A percentile compares a stretch with the other conserved stretches of the same genome.
Evolutionary conservation across 2,113 vertebrate species (phyloP).

Genomic region (Nesoenas mayeri): DNA sequence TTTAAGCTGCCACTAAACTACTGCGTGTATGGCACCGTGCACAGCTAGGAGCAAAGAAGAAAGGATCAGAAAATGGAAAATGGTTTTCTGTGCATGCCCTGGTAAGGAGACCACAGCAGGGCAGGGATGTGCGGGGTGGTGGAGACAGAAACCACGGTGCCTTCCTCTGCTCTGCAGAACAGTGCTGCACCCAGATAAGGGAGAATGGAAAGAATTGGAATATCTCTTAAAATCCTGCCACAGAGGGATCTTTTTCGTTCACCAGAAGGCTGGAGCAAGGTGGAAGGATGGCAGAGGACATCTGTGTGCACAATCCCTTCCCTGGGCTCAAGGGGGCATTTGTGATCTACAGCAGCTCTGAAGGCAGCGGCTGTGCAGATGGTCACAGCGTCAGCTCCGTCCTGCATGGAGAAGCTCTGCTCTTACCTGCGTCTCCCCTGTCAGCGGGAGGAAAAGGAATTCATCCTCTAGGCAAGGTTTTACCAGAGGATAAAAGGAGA

Average conservation of each 20-base stretch:
- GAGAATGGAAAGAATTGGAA: neutral
- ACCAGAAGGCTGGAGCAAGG: neutral
- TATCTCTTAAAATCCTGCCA: fast-evolving
- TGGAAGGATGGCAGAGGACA: neutral
- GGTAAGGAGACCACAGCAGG: neutral
- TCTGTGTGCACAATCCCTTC: neutral
- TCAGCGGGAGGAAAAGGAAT: fast-evolving
- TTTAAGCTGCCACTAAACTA: neutral
- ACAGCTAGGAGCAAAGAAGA: neutral
- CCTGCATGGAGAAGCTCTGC: neutral
- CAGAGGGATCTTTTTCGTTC: neutral
- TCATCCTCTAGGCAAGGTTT: neutral
- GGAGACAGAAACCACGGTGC: fast-evolving
- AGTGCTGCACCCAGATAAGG: neutral
- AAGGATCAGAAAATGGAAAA: neutral
- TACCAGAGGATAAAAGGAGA: neutral
- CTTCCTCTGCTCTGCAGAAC: neutral
- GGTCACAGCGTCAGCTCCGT: neutral
- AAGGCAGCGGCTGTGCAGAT: neutral
- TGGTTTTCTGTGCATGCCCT: fast-evolving
- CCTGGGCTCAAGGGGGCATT: slow-evolving; percentile 25
- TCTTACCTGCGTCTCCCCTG: neutral
- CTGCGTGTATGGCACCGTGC: fast-evolving
- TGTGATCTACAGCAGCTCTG: neutral
- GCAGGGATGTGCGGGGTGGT: fast-evolving